Evolutionary conservation across 35 echinoderm and acorn worm genomes (phyloP), one percentile per base, ranked within the genome.

Genomic region (Heliocidaris tuberculata): DNA sequence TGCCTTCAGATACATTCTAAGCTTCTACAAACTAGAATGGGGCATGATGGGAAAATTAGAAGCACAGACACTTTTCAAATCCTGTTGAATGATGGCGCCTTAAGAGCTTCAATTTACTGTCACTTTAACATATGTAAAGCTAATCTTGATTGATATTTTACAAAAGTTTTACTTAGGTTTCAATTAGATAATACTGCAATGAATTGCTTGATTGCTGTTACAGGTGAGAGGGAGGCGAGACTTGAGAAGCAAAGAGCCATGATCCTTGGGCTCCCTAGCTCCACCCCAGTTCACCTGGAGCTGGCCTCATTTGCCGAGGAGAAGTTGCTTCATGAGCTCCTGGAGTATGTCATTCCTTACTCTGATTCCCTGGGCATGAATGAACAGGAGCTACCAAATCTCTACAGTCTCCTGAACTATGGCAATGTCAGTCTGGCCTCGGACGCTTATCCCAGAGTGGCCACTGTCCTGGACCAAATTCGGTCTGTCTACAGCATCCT

Each of bases 301-400:
- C 94, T 99, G 92, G 98, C 98, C 7, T 99, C 98, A 4, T 99
- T 99, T 93, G 96, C 97, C 19, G 98, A 99, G 60, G 97, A 97
- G 70, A 60, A 70, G 2, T 95, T 97, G 93, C 94, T 97, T n/a
- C 59, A 94, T 9, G 94, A 99, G 31, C 96, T 99, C 7, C 86
- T 97, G 24, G 88, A 97, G 27, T 93, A 99, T 21, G 92, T 99
- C 30, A 59, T 99, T 21, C 96, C 94, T 10, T 97, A 97, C 59
- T 85, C 92, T 6, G 97, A 99, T 85, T 99, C 98, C 5, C 61
- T 99, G 10, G 98, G 98, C 7, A 97, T 96, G 95, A 99, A 99
- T 48, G 98, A 99, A 86, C 98, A 99, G 86, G 98, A 99, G 92
- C 94, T 99, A 6, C 95, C 97, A 6, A 99, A 99, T 94, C 94